Evolutionary conservation across 2,888 invertebrate species (phyloP).

Genomic region (Tupiocoris notatus): DNA sequence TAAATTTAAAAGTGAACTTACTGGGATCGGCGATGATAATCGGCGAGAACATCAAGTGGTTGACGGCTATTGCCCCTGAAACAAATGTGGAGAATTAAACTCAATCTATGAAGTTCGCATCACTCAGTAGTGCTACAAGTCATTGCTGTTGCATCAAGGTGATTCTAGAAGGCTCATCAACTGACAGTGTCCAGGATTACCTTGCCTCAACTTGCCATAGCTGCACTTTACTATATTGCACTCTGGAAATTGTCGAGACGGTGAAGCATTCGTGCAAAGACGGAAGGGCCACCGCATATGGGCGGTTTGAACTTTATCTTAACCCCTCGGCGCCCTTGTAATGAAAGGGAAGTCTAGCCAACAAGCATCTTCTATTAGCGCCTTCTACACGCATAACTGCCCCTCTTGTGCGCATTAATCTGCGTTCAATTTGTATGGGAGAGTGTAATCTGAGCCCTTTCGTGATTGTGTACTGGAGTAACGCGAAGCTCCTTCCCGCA

Average conservation of each 20-base stretch:
- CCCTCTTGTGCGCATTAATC: conserved; percentile 15
- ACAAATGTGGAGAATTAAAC: no score
- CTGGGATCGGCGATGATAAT: conserved; percentile 60
- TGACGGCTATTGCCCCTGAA: conserved; percentile 85
- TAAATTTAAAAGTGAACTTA: conserved; percentile 49
- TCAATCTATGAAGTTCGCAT: no score
- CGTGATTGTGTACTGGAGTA: neutral
- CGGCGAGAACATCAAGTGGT: conserved; percentile 90
- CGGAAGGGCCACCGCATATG: neutral
- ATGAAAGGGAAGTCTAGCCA: neutral
- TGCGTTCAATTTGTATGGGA: conserved; percentile 1
- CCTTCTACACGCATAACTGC: conserved; percentile 16
- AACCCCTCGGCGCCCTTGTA: neutral
- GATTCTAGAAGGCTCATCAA: no score
- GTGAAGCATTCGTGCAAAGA: neutral
- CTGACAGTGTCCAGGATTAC: no score
- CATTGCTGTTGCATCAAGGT: no score
- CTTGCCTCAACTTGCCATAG: no score
- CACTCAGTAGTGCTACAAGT: no score
- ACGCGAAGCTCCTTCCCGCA: neutral
- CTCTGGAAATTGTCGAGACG: neutral
- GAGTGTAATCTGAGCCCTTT: neutral
- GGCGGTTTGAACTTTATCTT: neutral
- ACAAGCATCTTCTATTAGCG: conserved; percentile 10
- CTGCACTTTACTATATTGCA: no score